These are phyloP conservation scores for Watsonalla cultraria DNA, from an alignment of 2,888 invertebrate species.

Conservation along the genomic window DNA sequence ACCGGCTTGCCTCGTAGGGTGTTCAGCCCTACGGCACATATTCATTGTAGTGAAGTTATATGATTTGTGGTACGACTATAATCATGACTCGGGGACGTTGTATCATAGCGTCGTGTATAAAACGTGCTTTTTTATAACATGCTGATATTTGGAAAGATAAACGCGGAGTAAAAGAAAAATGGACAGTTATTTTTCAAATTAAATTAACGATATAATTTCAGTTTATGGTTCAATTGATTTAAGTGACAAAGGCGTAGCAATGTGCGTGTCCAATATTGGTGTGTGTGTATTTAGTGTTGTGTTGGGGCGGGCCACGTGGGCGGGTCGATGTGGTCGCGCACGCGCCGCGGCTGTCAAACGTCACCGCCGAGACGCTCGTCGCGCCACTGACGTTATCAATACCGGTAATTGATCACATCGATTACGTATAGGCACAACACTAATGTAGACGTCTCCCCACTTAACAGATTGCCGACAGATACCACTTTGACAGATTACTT, in stretches of 20 bases:
- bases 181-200: no score
- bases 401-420: conserved; percentile 32
- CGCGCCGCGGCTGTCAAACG: conserved; percentile 46
- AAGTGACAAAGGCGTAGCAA: conserved; percentile 5
- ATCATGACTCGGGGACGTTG: no score
- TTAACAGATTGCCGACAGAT: neutral
- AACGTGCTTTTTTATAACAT: no score
- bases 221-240: neutral
- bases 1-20: conserved; percentile 18
- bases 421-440: conserved; percentile 15
- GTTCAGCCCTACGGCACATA: no score
- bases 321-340: conserved; percentile 66
- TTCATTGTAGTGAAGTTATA: no score
- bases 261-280: conserved; percentile 10
- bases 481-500: neutral
- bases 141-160: no score
- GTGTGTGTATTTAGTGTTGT: conserved; percentile 16
- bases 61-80: no score
- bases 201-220: no score
- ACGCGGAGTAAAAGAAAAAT: no score
- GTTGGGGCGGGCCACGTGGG: conserved; percentile 59
- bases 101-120: no score
- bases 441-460: neutral
- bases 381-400: conserved; percentile 26
- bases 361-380: conserved; percentile 28